phyloP scores from a whole-genome alignment of 2,113 vertebrate genomes.

The Gallinago media region DNA sequence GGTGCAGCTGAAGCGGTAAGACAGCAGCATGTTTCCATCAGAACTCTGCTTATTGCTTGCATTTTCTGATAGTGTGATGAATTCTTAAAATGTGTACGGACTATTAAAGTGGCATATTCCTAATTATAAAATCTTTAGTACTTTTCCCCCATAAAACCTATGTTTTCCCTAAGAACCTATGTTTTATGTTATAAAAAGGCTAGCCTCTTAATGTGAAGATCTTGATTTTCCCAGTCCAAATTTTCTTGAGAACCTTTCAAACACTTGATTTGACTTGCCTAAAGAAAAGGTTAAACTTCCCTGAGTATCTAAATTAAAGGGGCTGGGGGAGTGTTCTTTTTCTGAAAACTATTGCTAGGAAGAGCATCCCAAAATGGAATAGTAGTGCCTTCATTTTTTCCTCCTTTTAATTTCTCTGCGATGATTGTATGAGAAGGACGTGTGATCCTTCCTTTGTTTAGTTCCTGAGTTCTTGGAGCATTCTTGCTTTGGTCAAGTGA shows the following conservation, averaged over 20 bases:
- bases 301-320: not conserved
- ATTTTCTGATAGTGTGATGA: not conserved
- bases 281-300: not conserved
- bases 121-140: not conserved
- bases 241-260: not conserved
- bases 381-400: not conserved
- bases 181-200: not conserved
- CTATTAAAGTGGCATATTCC: not conserved
- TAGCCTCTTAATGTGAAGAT: not conserved
- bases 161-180: not conserved
- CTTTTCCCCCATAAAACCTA: not conserved
- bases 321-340: not conserved
- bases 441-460: not conserved
- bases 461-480: not conserved
- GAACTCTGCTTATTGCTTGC: constrained; percentile 11
- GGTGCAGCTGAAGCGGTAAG: not conserved
- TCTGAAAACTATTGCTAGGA: not conserved
- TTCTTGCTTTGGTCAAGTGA: not conserved
- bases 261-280: not conserved
- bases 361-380: not conserved
- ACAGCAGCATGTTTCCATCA: not conserved
- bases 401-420: not conserved
- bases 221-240: not conserved
- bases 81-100: not conserved
- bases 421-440: not conserved